phyloP scores from a whole-genome alignment of 2,888 invertebrate species.

The Acleris cristana region DNA sequence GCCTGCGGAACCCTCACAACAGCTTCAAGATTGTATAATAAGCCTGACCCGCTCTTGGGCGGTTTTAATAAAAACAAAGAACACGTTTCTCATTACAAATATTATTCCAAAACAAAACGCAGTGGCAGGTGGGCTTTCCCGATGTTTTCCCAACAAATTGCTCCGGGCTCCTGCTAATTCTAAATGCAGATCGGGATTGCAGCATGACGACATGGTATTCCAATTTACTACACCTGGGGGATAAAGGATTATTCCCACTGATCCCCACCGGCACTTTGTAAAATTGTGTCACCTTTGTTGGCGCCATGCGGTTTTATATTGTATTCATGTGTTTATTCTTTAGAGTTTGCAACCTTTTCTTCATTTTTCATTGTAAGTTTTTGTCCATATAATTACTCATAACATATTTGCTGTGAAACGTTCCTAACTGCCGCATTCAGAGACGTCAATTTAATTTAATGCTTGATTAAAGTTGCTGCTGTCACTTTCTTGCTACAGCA shows the following conservation, averaged over 20 bases:
- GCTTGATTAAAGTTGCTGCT: too few relatives aligned
- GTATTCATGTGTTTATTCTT: neutral
- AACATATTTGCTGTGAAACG: too few relatives aligned
- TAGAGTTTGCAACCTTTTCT: neutral
- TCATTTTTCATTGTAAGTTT: too few relatives aligned
- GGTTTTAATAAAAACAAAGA: slow-evolving; percentile 1
- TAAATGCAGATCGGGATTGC: slow-evolving; percentile 32
- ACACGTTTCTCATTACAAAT: slow-evolving; percentile 2
- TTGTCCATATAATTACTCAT: too few relatives aligned
- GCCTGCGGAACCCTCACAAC: too few relatives aligned
- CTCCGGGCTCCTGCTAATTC: slow-evolving; percentile 31
- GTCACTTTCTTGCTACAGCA: too few relatives aligned
- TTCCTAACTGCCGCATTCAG: too few relatives aligned
- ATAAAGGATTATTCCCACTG: slow-evolving; percentile 39
- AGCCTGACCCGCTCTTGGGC: neutral
- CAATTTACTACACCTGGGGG: slow-evolving; percentile 43
- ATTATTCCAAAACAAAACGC: slow-evolving; percentile 3
- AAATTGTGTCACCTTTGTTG: slow-evolving; percentile 7
- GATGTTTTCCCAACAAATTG: slow-evolving; percentile 22
- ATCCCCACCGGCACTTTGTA: slow-evolving; percentile 33
- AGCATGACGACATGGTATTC: slow-evolving; percentile 40
- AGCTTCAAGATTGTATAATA: too few relatives aligned
- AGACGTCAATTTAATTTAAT: too few relatives aligned
- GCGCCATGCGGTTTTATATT: too few relatives aligned
- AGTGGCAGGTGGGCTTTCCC: neutral